These are phyloP conservation scores for Sapajus apella DNA, from an alignment of 2,113 vertebrate genomes.

Conservation along the genomic window DNA sequence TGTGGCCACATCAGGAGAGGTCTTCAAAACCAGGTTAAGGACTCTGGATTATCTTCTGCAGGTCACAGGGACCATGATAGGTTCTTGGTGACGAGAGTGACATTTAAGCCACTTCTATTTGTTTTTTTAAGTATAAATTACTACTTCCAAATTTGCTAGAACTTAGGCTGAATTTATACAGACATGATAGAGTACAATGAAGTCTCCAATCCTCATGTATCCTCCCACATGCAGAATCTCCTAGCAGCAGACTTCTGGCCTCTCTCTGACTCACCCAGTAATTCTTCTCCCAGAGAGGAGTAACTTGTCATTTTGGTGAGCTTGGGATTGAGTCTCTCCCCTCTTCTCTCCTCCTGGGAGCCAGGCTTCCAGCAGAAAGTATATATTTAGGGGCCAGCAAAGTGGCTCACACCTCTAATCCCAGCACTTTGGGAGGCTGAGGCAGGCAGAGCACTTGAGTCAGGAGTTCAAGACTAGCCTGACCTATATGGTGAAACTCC, in stretches of 20 bases:
- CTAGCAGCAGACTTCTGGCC: not conserved
- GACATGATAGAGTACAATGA: not conserved
- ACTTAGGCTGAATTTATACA: not conserved
- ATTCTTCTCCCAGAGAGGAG: not conserved
- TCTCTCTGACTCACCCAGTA: no score
- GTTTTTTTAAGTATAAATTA: not conserved
- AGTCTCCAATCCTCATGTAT: not conserved
- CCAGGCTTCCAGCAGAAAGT: not conserved
- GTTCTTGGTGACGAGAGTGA: not conserved
- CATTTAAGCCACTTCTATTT: not conserved
- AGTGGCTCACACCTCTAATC: no score
- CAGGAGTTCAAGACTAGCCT: no score
- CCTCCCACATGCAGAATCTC: not conserved
- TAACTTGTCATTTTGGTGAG: not conserved
- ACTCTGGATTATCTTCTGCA: not conserved
- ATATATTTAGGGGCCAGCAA: not conserved
- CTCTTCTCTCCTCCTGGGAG: not conserved
- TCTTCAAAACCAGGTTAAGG: not conserved
- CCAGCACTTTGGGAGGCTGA: no score
- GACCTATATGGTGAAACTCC: no score
- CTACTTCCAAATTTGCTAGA: not conserved
- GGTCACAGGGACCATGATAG: not conserved
- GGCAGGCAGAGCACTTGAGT: no score
- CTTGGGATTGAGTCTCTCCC: not conserved
- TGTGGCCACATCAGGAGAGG: not conserved